Base-by-base conservation (phyloP, 2,113 vertebrate species). In the Pseudopodoces humilis region DNA sequence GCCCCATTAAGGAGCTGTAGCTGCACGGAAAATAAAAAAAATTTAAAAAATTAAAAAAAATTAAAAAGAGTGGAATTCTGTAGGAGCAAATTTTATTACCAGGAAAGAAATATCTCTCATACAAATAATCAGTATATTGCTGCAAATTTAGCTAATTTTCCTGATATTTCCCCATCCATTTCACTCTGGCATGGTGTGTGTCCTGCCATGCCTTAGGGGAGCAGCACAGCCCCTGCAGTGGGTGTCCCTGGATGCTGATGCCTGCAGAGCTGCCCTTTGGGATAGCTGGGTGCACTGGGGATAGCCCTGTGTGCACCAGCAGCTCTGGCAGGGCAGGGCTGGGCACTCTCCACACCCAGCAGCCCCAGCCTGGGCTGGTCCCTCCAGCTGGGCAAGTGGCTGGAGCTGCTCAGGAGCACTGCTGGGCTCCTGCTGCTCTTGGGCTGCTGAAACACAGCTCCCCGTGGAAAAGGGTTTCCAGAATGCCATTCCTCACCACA, bases 1-100 rank as follows among this genome's bases (percentile, higher is more conserved):
- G 2, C 39, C 62, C 94, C 90, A 76, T 93, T 93, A 94, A 93
- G 92, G 63, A 79, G 58, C 72, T 87, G 82, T 24, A 85, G 70
- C 78, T 79, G 49, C 23, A 76, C 67, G 79, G 41, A 44, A 83
- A 88, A 41, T 8, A 15, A n/a, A 46, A 33, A 74, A 79, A 60
- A 12, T 39, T 39, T 39, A 39, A 27, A 44, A 20, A 22, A 16
- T 39, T 10, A 27, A 44, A 20, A 22, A 16, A 33, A 7, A 41
- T 28, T 10, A 33, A 41, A 60, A 44, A 52, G 2, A 49, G 17
- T n/a, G 24, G 31, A 89, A 83, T 92, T 72, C 75, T 85, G 56
- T 50, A 93, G 87, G 16, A 95, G 63, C 25, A 77, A 77, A 25
- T 80, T 88, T 80, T 92, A 53, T 65, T 77, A 70, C n/a, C 41